Conservation (phyloP, 2,113 vertebrate genomes). For the Gorsachius goisagi region DNA sequence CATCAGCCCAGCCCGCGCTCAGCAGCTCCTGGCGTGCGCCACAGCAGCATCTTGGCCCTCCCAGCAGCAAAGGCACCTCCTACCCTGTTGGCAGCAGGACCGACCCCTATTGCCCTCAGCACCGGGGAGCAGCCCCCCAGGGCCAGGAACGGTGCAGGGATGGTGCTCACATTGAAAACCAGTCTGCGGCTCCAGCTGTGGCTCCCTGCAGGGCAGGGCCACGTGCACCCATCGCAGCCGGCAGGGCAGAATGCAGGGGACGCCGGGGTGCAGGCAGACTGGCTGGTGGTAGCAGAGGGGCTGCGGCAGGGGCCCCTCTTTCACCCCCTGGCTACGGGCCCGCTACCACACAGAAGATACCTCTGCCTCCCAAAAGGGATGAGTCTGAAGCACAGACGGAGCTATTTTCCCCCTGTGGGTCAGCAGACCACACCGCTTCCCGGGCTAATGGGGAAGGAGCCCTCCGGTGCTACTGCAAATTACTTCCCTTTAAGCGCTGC, state of each 20-base stretch:
- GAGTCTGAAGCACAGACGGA: too few species aligned
- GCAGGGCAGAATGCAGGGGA: background rate
- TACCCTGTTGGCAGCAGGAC: background rate
- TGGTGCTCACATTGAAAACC: background rate
- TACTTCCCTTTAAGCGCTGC: background rate
- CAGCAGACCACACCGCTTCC: background rate
- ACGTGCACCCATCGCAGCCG: background rate
- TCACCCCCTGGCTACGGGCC: background rate
- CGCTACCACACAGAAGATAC: background rate
- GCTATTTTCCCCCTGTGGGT: background rate
- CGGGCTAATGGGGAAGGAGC: background rate
- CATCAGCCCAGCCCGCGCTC: background rate
- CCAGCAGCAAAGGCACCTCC: background rate
- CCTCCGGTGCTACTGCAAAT: background rate
- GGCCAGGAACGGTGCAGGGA: background rate
- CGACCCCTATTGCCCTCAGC: background rate
- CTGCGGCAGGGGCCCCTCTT: background rate
- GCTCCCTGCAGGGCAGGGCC: background rate
- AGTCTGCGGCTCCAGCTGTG: background rate
- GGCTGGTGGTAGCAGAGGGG: background rate
- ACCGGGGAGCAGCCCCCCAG: too few species aligned
- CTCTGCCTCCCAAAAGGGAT: background rate
- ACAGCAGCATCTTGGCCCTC: background rate
- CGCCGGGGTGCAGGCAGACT: rapidly evolving
- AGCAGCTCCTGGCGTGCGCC: background rate